Evolutionary conservation across 2,113 vertebrate genomes (phyloP).

Genomic region (Daubentonia madagascariensis): DNA sequence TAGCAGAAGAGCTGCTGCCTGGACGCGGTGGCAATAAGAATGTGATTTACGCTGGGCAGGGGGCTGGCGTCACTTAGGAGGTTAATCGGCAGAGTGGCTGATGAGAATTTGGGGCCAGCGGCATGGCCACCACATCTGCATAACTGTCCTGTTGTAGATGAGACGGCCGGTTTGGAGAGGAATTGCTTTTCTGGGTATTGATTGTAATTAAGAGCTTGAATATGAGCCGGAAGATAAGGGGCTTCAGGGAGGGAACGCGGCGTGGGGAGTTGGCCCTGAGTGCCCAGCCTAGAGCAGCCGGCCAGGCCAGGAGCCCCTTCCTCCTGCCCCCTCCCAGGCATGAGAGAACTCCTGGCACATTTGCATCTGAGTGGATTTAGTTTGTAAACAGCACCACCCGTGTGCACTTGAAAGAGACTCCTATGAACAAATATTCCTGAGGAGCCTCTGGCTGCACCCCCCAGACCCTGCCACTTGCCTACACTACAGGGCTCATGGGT

Average conservation of each 20-base stretch:
- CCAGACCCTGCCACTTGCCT: no score
- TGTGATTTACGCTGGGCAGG: constrained; percentile 75
- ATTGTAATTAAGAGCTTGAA: constrained; percentile 76
- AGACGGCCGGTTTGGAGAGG: constrained; percentile 18
- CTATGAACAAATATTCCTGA: fast-evolving
- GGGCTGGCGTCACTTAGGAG: neutral
- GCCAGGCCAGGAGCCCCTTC: neutral
- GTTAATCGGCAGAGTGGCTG: constrained; percentile 68
- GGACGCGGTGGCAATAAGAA: constrained; percentile 56
- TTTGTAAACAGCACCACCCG: neutral
- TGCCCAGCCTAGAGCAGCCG: no score
- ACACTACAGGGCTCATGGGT: neutral
- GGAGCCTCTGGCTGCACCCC: neutral
- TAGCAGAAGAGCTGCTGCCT: constrained; percentile 48
- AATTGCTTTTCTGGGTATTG: constrained; percentile 72
- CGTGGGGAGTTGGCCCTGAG: neutral
- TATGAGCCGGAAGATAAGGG: constrained; percentile 62
- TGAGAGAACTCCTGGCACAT: fast-evolving
- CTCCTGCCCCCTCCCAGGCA: no score
- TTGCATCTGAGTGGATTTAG: neutral
- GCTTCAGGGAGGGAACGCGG: neutral
- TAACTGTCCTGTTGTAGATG: constrained; percentile 49
- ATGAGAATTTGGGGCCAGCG: constrained; percentile 47
- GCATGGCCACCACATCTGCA: neutral
- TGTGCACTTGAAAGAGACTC: fast-evolving